Evolutionary conservation across 2,888 invertebrate genomes (phyloP).

Genomic region (Pristionchus maxplancki): DNA sequence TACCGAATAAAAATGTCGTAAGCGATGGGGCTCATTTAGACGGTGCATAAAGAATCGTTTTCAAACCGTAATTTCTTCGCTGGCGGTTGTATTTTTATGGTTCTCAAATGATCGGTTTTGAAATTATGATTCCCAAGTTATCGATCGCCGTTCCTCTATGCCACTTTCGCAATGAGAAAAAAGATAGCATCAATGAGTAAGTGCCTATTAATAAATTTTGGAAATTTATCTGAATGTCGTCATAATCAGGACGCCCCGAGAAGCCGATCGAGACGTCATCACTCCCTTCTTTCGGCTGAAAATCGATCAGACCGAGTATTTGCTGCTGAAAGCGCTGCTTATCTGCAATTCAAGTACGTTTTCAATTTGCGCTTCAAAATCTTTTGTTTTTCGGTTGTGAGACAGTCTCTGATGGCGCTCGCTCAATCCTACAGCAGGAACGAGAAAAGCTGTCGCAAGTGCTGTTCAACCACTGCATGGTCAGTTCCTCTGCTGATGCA

Average conservation of each 20-base stretch:
- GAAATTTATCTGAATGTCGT: no score
- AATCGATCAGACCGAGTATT: background rate
- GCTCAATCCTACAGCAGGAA: background rate
- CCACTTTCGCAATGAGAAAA: no score
- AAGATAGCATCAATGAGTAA: no score
- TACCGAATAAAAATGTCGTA: no score
- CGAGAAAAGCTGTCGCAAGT: background rate
- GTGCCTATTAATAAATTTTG: no score
- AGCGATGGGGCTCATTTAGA: no score
- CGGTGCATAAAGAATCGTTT: no score
- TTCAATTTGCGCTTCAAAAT: background rate
- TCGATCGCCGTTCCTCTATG: no score
- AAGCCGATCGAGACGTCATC: background rate
- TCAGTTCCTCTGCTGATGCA: background rate
- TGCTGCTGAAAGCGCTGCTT: background rate
- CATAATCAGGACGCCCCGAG: background rate
- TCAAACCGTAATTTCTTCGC: no score
- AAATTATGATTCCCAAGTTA: no score
- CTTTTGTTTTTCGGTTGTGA: background rate
- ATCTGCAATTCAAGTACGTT: background rate
- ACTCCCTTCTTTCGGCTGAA: background rate
- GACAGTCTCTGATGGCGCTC: background rate
- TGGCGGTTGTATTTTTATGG: no score
- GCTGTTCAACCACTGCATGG: slow-evolving; percentile 23
- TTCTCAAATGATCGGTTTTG: no score